A percentile compares a stretch with the other conserved stretches of the same genome.
Conservation (phyloP, 2,113 vertebrate species). For the Psophia crepitans region DNA sequence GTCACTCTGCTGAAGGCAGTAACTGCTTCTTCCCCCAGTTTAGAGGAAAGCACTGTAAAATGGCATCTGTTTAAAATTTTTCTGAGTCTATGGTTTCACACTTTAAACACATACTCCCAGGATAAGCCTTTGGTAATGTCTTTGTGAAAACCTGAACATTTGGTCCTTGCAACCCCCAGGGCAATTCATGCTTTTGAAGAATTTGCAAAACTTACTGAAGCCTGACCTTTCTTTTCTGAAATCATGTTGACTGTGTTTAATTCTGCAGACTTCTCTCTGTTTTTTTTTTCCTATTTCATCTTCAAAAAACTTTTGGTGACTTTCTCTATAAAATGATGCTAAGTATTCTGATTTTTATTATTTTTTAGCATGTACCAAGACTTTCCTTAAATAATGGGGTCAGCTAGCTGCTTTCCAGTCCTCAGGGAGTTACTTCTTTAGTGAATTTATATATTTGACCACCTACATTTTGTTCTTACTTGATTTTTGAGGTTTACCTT, state of each 20-base stretch:
- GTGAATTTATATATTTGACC: not conserved
- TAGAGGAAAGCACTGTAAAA: not conserved
- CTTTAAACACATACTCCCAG: slow-evolving; percentile 9
- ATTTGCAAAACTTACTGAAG: slow-evolving; percentile 30
- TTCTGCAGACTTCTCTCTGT: not conserved
- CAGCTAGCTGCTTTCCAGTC: not conserved
- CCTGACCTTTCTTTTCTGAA: slow-evolving; percentile 30
- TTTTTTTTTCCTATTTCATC: not conserved
- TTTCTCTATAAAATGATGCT: not conserved
- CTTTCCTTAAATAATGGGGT: not conserved
- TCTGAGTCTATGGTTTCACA: not conserved
- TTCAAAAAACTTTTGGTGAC: not conserved
- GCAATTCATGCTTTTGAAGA: slow-evolving; percentile 52
- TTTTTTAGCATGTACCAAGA: not conserved
- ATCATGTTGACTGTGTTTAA: slow-evolving; percentile 39
- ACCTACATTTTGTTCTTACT: not conserved
- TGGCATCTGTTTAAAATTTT: not conserved
- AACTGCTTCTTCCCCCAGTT: not conserved
- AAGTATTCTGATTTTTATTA: not conserved
- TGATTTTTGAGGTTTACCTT: not conserved
- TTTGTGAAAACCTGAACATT: slow-evolving; percentile 51
- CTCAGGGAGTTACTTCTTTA: not conserved
- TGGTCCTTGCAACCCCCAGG: slow-evolving; percentile 34
- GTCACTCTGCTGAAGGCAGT: not conserved
- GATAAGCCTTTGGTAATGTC: not conserved